phyloP scores from a whole-genome alignment of 2,797 vertebrate genomes.

The Cynopterus sphinx region DNA sequence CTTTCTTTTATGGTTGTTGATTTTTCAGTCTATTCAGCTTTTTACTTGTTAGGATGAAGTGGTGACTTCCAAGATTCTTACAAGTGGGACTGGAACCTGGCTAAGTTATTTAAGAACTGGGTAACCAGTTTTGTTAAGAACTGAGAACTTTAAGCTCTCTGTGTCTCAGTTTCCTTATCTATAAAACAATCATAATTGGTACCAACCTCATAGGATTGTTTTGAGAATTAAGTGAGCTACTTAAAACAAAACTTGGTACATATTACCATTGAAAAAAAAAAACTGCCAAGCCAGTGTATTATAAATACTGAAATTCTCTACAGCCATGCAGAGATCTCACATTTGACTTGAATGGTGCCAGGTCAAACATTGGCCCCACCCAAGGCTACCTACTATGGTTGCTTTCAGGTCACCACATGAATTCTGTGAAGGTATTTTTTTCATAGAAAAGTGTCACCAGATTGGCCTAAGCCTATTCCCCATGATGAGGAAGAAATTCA shows the following conservation, averaged over 20 bases:
- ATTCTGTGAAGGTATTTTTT: background rate
- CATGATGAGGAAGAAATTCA: background rate
- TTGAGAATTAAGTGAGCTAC: conserved; percentile 10
- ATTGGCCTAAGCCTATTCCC: background rate
- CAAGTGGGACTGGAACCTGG: background rate
- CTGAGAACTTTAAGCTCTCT: background rate
- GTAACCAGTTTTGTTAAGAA: background rate
- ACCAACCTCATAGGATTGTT: background rate
- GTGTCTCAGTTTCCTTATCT: background rate
- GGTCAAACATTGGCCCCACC: background rate
- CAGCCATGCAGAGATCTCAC: background rate
- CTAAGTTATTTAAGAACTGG: background rate
- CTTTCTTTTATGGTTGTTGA: background rate
- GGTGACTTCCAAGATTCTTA: background rate
- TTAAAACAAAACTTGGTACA: background rate
- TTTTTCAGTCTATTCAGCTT: background rate
- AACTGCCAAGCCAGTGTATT: background rate
- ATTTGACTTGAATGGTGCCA: background rate
- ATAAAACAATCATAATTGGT: background rate
- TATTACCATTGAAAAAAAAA: background rate
- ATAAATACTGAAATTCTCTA: background rate
- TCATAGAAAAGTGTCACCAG: background rate
- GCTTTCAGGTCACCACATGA: background rate
- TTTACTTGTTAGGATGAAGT: background rate
- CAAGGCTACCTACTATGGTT: background rate